Evolutionary conservation across 1,140 invertebrate species (phyloP), one percentile per base, ranked within the genome.

Genomic region (Bombus huntii): DNA sequence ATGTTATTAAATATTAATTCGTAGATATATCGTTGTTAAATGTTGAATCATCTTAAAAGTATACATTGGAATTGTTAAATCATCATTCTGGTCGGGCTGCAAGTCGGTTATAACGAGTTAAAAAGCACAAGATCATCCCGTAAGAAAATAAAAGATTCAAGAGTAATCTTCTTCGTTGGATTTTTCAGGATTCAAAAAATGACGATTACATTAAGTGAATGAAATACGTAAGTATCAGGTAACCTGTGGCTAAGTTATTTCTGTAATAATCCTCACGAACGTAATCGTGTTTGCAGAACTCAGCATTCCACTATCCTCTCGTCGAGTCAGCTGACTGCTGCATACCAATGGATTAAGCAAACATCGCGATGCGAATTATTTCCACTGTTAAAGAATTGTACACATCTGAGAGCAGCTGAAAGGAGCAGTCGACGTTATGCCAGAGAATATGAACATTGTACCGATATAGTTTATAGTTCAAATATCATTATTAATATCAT

Each of bases 231-330:
- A 53, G 53, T 53, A 74, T 44, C 39, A 31, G 15, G 71, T 75
- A 53, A 13, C n/a, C 42, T 34, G n/a, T n/a, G 31, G 44, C 73
- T 34, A 47, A 39, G 25, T 47, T 34, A 75, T 39, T 53, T 34
- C n/a, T 44, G n/a, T 76, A 59, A 76, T 76, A 76, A 76, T 57
- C 74, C 73, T 34, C 74, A 57, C 18, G 74, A 22, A 76, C 31
- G 44, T 53, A 53, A 57, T 76, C 47, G 74, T 34, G 74, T 57
- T 76, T 59, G 47, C 12, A 25, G n/a, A 57, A 37, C 31, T 57
- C 74, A 10, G 74, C 47, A 37, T 59, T 76, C 74, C 44, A 25
- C 47, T 59, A 28, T 37, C 34, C 47, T 59, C 74, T 76, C 34
- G 74, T 53, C 44, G 73, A 75, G 31, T 75, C 44, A 57, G 73